phyloP scores from a whole-genome alignment of 2,888 invertebrate genomes.

The Spodoptera picta region DNA sequence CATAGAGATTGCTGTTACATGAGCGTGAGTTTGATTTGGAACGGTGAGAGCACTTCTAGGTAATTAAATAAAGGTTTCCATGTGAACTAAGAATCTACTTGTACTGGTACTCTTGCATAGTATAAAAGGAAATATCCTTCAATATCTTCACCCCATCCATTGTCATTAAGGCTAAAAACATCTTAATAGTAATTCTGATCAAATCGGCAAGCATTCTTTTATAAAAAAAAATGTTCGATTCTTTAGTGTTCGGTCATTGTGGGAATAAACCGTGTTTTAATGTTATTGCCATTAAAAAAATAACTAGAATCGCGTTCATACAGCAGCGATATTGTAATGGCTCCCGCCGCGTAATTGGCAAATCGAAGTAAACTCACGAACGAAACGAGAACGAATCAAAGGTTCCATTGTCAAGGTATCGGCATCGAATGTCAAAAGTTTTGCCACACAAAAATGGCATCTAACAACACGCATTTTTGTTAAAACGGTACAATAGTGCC shows the following conservation, averaged over 20 bases:
- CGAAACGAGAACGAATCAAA: slow-evolving; percentile 15
- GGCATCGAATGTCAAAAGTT: slow-evolving; percentile 26
- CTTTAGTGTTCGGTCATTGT: too few species aligned
- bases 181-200: too few species aligned
- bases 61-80: slow-evolving; percentile 1
- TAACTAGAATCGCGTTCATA: slow-evolving; percentile 12
- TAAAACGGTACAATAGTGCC: too few species aligned
- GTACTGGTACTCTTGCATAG: neutral
- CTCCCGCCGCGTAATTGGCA: slow-evolving; percentile 40
- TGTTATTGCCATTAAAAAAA: too few species aligned
- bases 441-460: neutral
- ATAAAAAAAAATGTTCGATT: too few species aligned
- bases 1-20: slow-evolving; percentile 26
- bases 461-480: too few species aligned
- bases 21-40: slow-evolving; percentile 28
- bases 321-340: slow-evolving; percentile 18
- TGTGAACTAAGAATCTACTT: neutral
- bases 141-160: too few species aligned
- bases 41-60: slow-evolving; percentile 6
- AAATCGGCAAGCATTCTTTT: too few species aligned
- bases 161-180: too few species aligned
- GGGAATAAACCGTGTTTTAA: too few species aligned
- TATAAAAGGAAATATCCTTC: neutral
- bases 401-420: slow-evolving; percentile 37
- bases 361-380: slow-evolving; percentile 41